Conservation (phyloP, 2,113 vertebrate genomes). For the Otus sunia region DNA sequence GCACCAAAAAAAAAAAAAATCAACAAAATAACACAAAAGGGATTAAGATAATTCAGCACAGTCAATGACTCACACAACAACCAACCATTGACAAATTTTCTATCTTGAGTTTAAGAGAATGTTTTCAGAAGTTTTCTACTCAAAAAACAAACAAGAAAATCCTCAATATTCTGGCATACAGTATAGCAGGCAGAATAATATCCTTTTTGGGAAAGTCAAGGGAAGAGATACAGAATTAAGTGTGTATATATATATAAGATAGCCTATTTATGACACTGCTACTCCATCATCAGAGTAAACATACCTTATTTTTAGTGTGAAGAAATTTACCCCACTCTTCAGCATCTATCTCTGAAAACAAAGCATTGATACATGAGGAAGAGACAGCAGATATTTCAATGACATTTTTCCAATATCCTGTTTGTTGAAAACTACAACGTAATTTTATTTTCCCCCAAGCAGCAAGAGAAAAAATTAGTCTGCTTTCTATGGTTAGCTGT, state of each 20-base stretch:
- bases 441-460: background rate
- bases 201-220: background rate
- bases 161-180: background rate
- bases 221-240: background rate
- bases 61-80: background rate
- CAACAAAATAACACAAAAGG: background rate
- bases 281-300: background rate
- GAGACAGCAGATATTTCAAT: background rate
- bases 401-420: background rate
- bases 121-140: background rate
- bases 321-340: constrained; percentile 99
- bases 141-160: background rate
- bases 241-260: background rate
- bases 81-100: background rate
- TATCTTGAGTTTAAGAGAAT: background rate
- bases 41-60: background rate
- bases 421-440: background rate
- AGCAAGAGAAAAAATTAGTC: background rate
- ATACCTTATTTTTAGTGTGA: constrained; percentile 98
- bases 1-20: background rate
- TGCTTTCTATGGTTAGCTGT: background rate
- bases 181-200: background rate
- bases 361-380: constrained; percentile 31
- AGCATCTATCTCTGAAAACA: constrained; percentile 87
- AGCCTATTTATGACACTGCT: background rate